Evolutionary conservation across 53 echinoderm and acorn worm species (phyloP).

Genomic region (Mesocentrotus franciscanus): DNA sequence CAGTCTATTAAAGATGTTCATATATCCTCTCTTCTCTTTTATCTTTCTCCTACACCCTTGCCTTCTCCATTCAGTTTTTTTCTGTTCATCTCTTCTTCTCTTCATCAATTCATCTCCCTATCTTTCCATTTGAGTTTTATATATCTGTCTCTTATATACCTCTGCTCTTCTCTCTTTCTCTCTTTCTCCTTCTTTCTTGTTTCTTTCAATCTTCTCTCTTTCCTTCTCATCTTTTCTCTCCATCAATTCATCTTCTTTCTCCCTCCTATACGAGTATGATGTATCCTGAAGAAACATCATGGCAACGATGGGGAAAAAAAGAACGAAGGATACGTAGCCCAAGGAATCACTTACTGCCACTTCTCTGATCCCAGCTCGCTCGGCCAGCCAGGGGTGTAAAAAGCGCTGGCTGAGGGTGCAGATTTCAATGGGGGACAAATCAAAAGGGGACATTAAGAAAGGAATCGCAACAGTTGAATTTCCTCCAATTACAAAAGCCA

Average conservation of each 20-base stretch:
- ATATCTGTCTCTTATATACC: too few species aligned
- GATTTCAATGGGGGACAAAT: constrained; percentile 36
- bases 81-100: too few species aligned
- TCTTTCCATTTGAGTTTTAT: too few species aligned
- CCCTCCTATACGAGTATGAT: not conserved
- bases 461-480: constrained; percentile 62
- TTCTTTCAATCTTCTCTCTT: not conserved
- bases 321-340: not conserved
- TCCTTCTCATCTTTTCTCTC: not conserved
- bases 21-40: not conserved
- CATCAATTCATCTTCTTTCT: not conserved
- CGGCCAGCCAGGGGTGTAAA: constrained; percentile 11
- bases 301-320: not conserved
- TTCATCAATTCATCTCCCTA: too few species aligned
- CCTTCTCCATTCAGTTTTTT: not conserved
- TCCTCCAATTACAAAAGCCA: constrained; percentile 70
- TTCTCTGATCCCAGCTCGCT: constrained; percentile 12
- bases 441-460: constrained; percentile 42
- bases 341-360: constrained; percentile 17
- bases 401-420: not conserved
- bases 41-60: not conserved
- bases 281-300: not conserved
- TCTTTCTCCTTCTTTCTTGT: not conserved
- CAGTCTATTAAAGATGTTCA: not conserved
- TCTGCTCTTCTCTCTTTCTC: too few species aligned